Conservation (phyloP, 2,888 invertebrate species). For the Drosophila affinis region DNA sequence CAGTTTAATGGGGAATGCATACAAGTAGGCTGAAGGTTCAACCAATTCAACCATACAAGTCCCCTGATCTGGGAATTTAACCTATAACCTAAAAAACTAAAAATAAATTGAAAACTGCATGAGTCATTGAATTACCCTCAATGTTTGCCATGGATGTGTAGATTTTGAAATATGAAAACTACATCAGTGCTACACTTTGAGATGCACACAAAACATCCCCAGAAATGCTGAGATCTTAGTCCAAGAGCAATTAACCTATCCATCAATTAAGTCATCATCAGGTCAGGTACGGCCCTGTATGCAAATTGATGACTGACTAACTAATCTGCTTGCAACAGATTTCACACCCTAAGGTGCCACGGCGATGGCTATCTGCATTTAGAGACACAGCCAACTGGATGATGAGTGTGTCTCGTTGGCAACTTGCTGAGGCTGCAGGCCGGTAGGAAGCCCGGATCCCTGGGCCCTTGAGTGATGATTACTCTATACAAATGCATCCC, state of each 20-base stretch:
- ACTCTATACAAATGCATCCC: slow-evolving; percentile 15
- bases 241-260: background rate
- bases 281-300: background rate
- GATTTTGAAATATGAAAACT: background rate
- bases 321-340: background rate
- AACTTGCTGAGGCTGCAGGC: too few relatives aligned
- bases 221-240: background rate
- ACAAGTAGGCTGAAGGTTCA: too few relatives aligned
- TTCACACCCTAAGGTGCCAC: background rate
- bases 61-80: too few relatives aligned
- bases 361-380: background rate
- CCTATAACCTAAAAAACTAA: too few relatives aligned
- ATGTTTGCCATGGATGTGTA: too few relatives aligned
- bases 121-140: background rate
- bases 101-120: too few relatives aligned
- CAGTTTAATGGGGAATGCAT: too few relatives aligned
- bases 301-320: background rate
- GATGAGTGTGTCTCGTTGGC: background rate
- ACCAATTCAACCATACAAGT: too few relatives aligned
- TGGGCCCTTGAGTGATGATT: slow-evolving; percentile 7
- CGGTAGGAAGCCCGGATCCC: too few relatives aligned
- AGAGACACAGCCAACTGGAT: background rate
- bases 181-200: too few relatives aligned
- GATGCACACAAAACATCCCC: background rate
- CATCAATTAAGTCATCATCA: background rate